A percentile compares a stretch with the other conserved stretches of the same genome.
phyloP scores from a whole-genome alignment of 1,140 invertebrate genomes.

The Mya arenaria region DNA sequence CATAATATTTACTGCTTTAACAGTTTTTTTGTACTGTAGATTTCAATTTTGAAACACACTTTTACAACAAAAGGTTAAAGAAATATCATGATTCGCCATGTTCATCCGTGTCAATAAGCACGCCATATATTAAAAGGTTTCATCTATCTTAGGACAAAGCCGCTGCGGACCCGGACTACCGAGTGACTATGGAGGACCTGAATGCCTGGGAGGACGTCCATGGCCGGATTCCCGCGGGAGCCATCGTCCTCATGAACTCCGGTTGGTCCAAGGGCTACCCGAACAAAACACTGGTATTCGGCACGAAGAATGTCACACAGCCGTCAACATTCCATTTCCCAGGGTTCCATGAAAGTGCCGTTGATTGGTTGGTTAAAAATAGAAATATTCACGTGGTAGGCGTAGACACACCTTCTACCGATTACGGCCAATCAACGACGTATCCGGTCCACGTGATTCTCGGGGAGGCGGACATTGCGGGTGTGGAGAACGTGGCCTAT shows the following conservation, averaged over 20 bases:
- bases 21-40: no score
- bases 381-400: slow-evolving; percentile 62
- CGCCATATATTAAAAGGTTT: no score
- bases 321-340: slow-evolving; percentile 69
- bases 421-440: slow-evolving; percentile 66
- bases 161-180: slow-evolving; percentile 57
- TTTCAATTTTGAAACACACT: no score
- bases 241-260: slow-evolving; percentile 73
- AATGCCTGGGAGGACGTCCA: slow-evolving; percentile 63
- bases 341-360: slow-evolving; percentile 63
- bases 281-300: slow-evolving; percentile 62
- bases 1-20: no score
- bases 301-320: slow-evolving; percentile 38
- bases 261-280: slow-evolving; percentile 69
- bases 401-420: slow-evolving; percentile 66
- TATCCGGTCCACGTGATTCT: slow-evolving; percentile 67
- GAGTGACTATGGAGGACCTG: slow-evolving; percentile 62
- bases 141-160: slow-evolving; percentile 61
- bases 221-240: slow-evolving; percentile 63
- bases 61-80: no score
- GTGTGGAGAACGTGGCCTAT: slow-evolving; percentile 66
- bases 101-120: no score
- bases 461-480: slow-evolving; percentile 54
- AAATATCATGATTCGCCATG: no score
- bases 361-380: slow-evolving; percentile 65